A percentile compares a stretch with the other conserved stretches of the same genome.
These are phyloP conservation scores for Gambusia affinis DNA, from an alignment of 2,113 vertebrate species.

Conservation along the genomic window DNA sequence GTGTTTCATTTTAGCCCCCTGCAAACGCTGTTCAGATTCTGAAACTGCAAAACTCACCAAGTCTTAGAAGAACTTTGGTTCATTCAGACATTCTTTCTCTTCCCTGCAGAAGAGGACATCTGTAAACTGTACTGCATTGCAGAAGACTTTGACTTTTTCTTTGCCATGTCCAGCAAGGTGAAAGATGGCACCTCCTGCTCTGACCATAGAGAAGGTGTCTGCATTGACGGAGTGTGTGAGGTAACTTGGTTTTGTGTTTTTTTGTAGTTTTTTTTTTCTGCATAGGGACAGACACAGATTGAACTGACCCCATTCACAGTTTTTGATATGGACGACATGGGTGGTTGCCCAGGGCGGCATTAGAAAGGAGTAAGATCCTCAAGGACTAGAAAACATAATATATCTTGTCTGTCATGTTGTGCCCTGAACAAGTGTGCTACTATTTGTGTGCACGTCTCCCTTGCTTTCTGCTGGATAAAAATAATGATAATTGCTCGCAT, in stretches of 20 bases:
- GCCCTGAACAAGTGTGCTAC: too few species aligned
- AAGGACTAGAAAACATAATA: too few species aligned
- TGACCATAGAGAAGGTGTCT: slow-evolving; percentile 85
- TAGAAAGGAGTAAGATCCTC: too few species aligned
- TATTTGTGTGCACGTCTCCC: too few species aligned
- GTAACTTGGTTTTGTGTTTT: slow-evolving; percentile 60
- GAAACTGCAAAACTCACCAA: not conserved
- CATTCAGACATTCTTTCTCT: not conserved
- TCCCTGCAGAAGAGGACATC: slow-evolving; percentile 88
- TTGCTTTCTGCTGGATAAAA: too few species aligned
- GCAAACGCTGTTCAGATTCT: not conserved
- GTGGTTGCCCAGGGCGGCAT: too few species aligned
- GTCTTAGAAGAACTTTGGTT: not conserved
- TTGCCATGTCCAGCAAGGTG: slow-evolving; percentile 97
- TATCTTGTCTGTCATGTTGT: too few species aligned
- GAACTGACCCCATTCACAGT: too few species aligned
- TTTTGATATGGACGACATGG: too few species aligned
- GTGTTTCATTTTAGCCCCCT: slow-evolving; percentile 37
- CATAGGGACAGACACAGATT: too few species aligned
- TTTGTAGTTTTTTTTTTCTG: too few species aligned
- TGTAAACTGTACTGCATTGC: slow-evolving; percentile 99
- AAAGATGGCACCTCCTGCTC: slow-evolving; percentile 95
- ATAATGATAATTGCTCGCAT: too few species aligned
- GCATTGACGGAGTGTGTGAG: slow-evolving; percentile 95
- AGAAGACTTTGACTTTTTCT: slow-evolving; percentile 99